Conservation (phyloP, 2,888 invertebrate species). For the Drosophila rellima region DNA sequence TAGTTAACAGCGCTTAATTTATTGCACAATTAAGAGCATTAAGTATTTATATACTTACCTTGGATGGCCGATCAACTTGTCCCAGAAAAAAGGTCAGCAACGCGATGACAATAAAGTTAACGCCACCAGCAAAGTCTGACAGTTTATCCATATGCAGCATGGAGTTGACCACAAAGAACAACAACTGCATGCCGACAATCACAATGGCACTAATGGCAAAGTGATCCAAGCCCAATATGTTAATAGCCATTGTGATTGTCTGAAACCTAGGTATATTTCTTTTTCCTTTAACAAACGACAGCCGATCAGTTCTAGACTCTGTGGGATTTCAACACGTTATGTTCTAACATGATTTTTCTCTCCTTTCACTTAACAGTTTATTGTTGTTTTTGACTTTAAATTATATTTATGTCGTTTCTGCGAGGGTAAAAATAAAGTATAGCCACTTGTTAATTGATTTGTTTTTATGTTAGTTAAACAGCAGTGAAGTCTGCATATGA, state of each 20-base stretch:
- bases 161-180: slow-evolving; percentile 95
- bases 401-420: not conserved
- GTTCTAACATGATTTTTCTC: not conserved
- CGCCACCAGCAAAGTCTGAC: slow-evolving; percentile 97
- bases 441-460: not conserved
- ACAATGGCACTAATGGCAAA: slow-evolving; percentile 95
- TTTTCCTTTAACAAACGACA: not conserved
- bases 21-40: slow-evolving; percentile 25
- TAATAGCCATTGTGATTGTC: slow-evolving; percentile 80
- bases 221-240: slow-evolving; percentile 92
- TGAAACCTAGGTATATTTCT: not conserved
- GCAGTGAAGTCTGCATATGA: too few species aligned
- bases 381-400: not conserved
- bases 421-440: not conserved
- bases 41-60: slow-evolving; percentile 86
- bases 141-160: slow-evolving; percentile 95
- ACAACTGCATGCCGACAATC: slow-evolving; percentile 93
- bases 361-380: not conserved
- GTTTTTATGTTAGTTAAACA: not conserved
- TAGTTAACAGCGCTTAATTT: slow-evolving; percentile 27
- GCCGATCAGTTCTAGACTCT: not conserved
- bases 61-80: slow-evolving; percentile 89
- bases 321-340: not conserved
- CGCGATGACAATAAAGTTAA: slow-evolving; percentile 96
- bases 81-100: slow-evolving; percentile 94